phyloP scores from a whole-genome alignment of 2,888 invertebrate species.

The Matsumyia berberina region DNA sequence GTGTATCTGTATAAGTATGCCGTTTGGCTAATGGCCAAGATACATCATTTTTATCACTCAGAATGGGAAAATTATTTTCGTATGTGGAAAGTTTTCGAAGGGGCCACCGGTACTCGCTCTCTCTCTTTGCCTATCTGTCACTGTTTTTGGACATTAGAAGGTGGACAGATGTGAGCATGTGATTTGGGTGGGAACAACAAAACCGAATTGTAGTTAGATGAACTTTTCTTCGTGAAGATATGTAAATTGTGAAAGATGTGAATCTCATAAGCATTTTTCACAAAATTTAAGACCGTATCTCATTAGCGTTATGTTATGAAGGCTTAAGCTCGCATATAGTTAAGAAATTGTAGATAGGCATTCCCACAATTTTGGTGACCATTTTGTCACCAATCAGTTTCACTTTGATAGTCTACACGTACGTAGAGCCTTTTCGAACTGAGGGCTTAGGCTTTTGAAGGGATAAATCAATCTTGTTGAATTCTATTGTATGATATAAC shows the following conservation, averaged over 20 bases:
- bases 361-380: too few relatives aligned
- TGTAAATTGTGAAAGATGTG: background rate
- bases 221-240: background rate
- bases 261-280: background rate
- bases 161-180: conserved; percentile 58
- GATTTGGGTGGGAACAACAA: conserved; percentile 59
- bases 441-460: too few relatives aligned
- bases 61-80: conserved; percentile 55
- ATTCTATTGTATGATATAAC: too few relatives aligned
- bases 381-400: too few relatives aligned
- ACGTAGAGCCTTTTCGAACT: too few relatives aligned
- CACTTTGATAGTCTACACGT: too few relatives aligned
- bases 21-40: conserved; percentile 66
- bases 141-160: conserved; percentile 26
- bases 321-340: too few relatives aligned
- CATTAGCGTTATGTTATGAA: too few relatives aligned
- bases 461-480: too few relatives aligned
- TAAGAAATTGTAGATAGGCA: too few relatives aligned
- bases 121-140: too few relatives aligned
- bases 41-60: conserved; percentile 63
- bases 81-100: conserved; percentile 64
- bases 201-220: background rate
- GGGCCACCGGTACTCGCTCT: too few relatives aligned
- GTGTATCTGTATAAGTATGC: conserved; percentile 40
- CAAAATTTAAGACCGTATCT: background rate